phyloP scores from a whole-genome alignment of 2,113 vertebrate species.

The Dipodomys merriami region DNA sequence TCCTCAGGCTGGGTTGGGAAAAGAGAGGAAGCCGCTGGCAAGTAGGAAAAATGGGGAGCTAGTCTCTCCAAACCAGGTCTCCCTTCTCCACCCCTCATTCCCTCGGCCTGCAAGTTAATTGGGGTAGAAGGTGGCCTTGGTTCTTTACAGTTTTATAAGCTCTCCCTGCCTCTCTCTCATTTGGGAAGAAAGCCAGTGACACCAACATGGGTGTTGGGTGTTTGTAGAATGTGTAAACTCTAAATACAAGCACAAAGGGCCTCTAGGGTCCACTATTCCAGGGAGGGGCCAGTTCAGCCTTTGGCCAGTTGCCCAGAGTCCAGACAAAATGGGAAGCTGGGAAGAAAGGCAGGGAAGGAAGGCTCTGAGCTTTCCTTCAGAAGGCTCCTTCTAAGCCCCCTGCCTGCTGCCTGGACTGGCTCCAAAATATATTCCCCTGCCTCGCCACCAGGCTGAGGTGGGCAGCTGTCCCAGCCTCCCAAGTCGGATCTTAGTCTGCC shows the following conservation, averaged over 20 bases:
- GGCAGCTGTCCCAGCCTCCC: background rate
- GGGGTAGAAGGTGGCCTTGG: background rate
- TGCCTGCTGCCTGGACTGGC: background rate
- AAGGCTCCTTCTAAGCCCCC: background rate
- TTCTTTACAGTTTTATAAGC: constrained; percentile 20
- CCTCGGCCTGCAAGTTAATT: background rate
- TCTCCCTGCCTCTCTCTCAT: constrained; percentile 6
- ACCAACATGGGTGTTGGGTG: background rate
- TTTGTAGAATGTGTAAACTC: constrained; percentile 38
- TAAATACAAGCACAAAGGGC: constrained; percentile 22
- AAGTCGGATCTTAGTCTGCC: background rate
- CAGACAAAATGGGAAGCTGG: background rate
- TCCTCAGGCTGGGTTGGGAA: background rate
- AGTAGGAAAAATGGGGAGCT: constrained; percentile 7
- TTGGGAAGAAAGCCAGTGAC: constrained; percentile 25
- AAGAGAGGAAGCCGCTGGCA: constrained; percentile 2
- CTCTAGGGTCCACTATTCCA: background rate
- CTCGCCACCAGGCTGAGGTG: background rate
- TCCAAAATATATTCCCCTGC: background rate
- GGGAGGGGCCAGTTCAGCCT: constrained; percentile 17
- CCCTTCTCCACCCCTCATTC: background rate
- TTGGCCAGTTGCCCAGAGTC: constrained; percentile 54
- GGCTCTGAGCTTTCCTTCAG: background rate
- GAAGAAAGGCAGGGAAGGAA: background rate
- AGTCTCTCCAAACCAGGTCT: background rate